phyloP scores from a whole-genome alignment of 2,888 invertebrate genomes.

The Spodoptera littoralis region DNA sequence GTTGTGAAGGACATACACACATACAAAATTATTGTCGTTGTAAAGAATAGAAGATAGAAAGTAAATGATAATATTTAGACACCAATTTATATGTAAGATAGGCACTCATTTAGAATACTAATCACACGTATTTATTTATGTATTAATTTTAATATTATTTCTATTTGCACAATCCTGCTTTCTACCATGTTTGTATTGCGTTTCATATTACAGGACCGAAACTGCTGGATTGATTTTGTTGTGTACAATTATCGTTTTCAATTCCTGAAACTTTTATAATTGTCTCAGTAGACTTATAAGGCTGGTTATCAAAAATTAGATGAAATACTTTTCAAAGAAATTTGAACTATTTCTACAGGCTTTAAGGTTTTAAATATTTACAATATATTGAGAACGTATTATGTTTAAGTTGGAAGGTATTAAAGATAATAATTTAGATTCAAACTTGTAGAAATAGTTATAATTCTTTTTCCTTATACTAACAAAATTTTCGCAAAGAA shows the following conservation, averaged over 20 bases:
- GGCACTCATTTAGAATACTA: slow-evolving; percentile 61
- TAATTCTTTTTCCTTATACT: background rate
- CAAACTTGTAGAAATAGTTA: slow-evolving; percentile 4
- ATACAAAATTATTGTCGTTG: slow-evolving; percentile 25
- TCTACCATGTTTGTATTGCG: background rate
- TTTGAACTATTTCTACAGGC: background rate
- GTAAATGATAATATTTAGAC: slow-evolving; percentile 21
- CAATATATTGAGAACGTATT: background rate
- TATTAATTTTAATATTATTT: slow-evolving; percentile 20
- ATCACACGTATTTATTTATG: slow-evolving; percentile 28
- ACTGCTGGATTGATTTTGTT: too few species aligned
- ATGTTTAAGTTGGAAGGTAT: slow-evolving; percentile 8
- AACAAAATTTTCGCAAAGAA: background rate
- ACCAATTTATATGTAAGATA: slow-evolving; percentile 52
- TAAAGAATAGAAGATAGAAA: slow-evolving; percentile 25
- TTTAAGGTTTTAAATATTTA: background rate
- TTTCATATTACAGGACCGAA: too few species aligned
- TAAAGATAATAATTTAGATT: slow-evolving; percentile 1
- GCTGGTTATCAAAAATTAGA: too few species aligned
- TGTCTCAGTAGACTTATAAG: too few species aligned
- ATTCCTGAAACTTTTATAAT: too few species aligned
- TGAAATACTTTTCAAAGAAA: too few species aligned
- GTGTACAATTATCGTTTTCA: too few species aligned
- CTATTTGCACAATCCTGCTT: slow-evolving; percentile 16
- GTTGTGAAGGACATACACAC: slow-evolving; percentile 4